Evolutionary conservation across 2,797 vertebrate genomes (phyloP), one percentile per base, ranked within the genome.

Genomic region (Sebastes matsubarae): DNA sequence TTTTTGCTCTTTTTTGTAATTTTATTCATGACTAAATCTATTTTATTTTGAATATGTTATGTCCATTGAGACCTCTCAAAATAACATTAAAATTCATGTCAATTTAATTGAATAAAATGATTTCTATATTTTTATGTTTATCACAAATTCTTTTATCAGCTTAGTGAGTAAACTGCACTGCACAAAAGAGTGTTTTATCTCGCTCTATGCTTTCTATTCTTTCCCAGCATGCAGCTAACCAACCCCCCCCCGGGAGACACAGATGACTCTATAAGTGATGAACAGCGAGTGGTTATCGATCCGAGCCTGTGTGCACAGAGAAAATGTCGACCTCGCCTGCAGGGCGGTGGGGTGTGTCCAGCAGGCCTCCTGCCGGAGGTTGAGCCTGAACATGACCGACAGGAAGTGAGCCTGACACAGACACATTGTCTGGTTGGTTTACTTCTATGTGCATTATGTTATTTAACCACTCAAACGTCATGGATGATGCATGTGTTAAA

Each of bases 261-360:
- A 5, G 79, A 84, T 63, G 70, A 82, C 84, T 78, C 64, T 34
- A 3, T 76, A 86, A 86, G 67, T 76, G 87, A 86, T 76, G 84
- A 82, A 68, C 85, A 88, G 82, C 59, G 67, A 82, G 84, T 59
- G 30, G 3, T 63, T 88, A 92, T 91, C 80, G 90, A 93, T 91
- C 77, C 20, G 5, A 70, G 84, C 55, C 54, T 11, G 57, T 11
- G 20, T 65, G 67, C 74, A 25, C 59, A 55, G 81, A 79, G 75
- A 75, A 77, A 71, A 74, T 61, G 79, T 72, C 18, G 42, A 79
- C 82, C 79, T 82, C 59, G 22, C 68, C 42, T 61, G 79, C 72
- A 68, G 73, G 20, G 27, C 14, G 72, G 38, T n/a, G 27, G 82
- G 85, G 69, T 20, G 85, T 70, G 82, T 81, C 75, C 80, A 36